These are phyloP conservation scores for Elgaria multicarinata DNA, from an alignment of 2,113 vertebrate genomes.

Conservation along the genomic window DNA sequence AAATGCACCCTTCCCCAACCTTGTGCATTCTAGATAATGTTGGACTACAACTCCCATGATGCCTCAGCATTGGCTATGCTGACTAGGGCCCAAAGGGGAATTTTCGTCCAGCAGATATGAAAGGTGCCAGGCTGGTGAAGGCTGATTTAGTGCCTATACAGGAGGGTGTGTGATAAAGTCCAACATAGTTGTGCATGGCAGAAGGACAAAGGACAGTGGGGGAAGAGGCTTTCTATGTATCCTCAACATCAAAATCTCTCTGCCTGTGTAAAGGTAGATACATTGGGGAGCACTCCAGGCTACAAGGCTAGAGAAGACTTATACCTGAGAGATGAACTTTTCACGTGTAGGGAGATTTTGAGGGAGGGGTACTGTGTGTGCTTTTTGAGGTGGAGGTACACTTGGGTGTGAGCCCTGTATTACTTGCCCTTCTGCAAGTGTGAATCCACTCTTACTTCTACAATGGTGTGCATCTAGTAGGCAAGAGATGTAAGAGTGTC, in stretches of 20 bases:
- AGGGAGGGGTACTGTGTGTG: neutral
- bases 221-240: too few relatives aligned
- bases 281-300: neutral
- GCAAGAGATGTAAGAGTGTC: conserved; percentile 17
- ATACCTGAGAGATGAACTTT: neutral
- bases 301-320: neutral
- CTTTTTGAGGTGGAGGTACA: neutral
- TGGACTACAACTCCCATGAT: neutral
- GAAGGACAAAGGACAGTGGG: neutral
- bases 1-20: neutral
- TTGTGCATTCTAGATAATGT: neutral
- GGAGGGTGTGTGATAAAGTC: neutral
- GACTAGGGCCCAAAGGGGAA: too few relatives aligned
- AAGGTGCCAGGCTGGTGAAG: neutral
- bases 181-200: neutral
- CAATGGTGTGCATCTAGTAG: neutral
- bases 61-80: too few relatives aligned
- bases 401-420: neutral
- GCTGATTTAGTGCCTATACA: neutral
- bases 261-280: neutral
- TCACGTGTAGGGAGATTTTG: neutral
- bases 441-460: neutral
- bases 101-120: neutral
- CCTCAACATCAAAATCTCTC: neutral
- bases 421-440: neutral